Conservation (phyloP, 2,797 vertebrate genomes). For the Thamnophis elegans region DNA sequence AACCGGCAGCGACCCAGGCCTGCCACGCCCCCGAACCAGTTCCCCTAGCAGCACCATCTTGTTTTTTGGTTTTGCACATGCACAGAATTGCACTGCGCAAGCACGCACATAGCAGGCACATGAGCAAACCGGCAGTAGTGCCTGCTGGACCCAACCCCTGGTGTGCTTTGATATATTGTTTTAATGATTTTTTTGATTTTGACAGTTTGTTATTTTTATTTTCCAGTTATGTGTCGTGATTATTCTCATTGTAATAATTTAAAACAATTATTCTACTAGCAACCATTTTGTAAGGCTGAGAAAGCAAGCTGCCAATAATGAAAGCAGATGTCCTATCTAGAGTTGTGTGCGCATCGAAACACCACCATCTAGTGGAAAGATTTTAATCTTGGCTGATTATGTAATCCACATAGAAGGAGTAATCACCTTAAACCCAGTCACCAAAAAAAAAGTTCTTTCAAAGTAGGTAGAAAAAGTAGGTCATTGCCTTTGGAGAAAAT, state of each 20-base stretch:
- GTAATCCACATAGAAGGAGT: not conserved
- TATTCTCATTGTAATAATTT: not conserved
- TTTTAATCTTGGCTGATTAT: not conserved
- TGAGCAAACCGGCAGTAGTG: too few species aligned
- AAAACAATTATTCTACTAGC: not conserved
- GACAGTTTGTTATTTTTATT: not conserved
- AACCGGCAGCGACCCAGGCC: too few species aligned
- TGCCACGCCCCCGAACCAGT: too few species aligned
- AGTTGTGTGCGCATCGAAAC: not conserved
- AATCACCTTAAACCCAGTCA: not conserved
- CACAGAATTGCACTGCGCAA: too few species aligned
- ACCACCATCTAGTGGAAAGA: slow-evolving; percentile 10
- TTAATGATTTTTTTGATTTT: not conserved
- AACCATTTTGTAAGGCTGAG: not conserved
- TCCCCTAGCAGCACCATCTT: too few species aligned
- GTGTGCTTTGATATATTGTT: not conserved
- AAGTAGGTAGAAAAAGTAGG: not conserved
- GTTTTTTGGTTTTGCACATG: too few species aligned
- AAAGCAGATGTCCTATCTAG: not conserved
- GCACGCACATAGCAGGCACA: too few species aligned
- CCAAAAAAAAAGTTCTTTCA: not conserved
- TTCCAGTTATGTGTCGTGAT: not conserved
- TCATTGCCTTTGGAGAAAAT: not conserved
- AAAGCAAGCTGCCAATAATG: too few species aligned
- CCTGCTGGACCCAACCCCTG: too few species aligned